Evolutionary conservation across 2,888 invertebrate species (phyloP), one percentile per base, ranked within the genome.

Genomic region (Dicyrtomina minuta): DNA sequence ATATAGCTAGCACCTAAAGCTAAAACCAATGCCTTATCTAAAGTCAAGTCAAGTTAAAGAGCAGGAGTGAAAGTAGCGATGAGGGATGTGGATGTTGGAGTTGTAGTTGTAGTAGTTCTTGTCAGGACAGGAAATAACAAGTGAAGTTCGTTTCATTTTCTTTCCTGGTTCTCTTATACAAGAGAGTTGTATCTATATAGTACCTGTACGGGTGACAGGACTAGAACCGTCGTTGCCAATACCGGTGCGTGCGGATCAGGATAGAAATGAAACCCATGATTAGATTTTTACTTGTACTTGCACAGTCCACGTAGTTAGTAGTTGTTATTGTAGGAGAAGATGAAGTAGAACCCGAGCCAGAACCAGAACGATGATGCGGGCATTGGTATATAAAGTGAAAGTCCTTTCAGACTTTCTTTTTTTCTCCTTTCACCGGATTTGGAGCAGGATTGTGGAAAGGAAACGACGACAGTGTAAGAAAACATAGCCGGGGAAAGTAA

Each of bases 211-310:
- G 2, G 13, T n/a, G n/a, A n/a, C n/a, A n/a, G n/a, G n/a, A n/a
- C n/a, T n/a, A n/a, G n/a, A n/a, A n/a, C n/a, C n/a, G n/a, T n/a
- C n/a, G n/a, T n/a, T n/a, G n/a, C n/a, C n/a, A n/a, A 22, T 53
- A 4, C 22, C n/a, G 15, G 61, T n/a, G 27, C 17, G 61, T 61
- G 49, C 24, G 26, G 46, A 61, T 46, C 43, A 43, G 61, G n/a
- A n/a, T n/a, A n/a, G n/a, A n/a, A 22, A 27, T 6, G 49, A 61
- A 61, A 61, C 46, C 61, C 61, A 46, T 61, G 61, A 61, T 61
- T 61, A 61, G 61, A 61, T 61, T 61, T 61, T 33, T 55, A 24
- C 55, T 26, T 55, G 55, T 55, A 55, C 27, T 55, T 55, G 22
- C 55, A 5, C 26, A 33, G n/a, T 26, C 27, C 20, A 10, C 27